A percentile compares a stretch with the other conserved stretches of the same genome.
Conservation (phyloP, 2,888 invertebrate genomes). For the Heliconius ethilla region DNA sequence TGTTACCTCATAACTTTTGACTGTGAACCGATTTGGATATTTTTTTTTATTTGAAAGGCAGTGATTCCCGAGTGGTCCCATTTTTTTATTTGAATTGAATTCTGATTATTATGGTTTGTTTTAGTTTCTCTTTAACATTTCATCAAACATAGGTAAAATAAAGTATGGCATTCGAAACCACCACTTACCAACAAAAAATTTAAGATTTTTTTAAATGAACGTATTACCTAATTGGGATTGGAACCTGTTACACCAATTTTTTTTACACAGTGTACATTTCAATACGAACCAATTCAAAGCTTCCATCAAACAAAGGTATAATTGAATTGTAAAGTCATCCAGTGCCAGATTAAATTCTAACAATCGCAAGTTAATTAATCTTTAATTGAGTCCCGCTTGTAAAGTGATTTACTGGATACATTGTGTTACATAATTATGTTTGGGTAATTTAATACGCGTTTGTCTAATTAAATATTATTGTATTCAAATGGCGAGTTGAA, state of each 20-base stretch:
- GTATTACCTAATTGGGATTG: neutral
- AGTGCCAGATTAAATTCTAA: conserved; percentile 28
- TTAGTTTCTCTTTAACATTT: neutral
- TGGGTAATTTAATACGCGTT: conserved; percentile 22
- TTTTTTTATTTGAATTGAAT: neutral
- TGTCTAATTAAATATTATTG: conserved; percentile 33
- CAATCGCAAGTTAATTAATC: conserved; percentile 31
- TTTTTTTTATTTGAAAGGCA: too few species aligned
- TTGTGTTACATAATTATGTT: conserved; percentile 24
- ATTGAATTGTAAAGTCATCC: conserved; percentile 27
- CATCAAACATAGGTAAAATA: too few species aligned
- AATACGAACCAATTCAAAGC: neutral
- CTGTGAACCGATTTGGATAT: too few species aligned
- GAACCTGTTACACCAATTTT: neutral
- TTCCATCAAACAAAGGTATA: conserved; percentile 15
- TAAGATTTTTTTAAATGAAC: neutral
- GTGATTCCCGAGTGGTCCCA: too few species aligned
- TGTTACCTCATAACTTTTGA: too few species aligned
- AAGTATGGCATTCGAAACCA: too few species aligned
- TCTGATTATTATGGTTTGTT: neutral
- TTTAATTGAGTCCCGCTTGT: conserved; percentile 30
- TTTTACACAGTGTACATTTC: neutral
- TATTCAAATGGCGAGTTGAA: conserved; percentile 51
- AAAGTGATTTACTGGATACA: conserved; percentile 30
- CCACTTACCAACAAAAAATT: too few species aligned